These are phyloP conservation scores for Notothenia coriiceps DNA, from an alignment of 2,113 vertebrate genomes.

Conservation along the genomic window DNA sequence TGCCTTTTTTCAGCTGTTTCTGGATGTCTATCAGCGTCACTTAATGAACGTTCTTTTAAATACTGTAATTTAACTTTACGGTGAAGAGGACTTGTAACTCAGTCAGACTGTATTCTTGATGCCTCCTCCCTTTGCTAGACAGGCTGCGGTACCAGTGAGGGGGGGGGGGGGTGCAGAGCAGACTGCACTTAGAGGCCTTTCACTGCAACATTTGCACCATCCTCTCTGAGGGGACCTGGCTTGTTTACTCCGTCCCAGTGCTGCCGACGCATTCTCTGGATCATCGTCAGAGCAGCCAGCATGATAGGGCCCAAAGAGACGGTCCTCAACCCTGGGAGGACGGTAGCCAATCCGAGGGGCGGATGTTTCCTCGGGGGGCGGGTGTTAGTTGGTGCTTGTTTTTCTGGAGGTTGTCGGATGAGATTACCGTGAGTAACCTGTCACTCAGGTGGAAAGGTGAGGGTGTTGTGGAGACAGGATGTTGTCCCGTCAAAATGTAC, in stretches of 20 bases:
- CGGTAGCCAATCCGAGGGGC: slow-evolving; percentile 53
- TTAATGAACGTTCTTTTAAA: not conserved
- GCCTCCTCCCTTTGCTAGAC: not conserved
- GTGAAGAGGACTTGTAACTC: not conserved
- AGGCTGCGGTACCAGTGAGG: not conserved
- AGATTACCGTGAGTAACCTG: slow-evolving; percentile 72
- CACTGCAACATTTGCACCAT: slow-evolving; percentile 39
- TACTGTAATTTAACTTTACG: not conserved
- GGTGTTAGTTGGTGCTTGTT: slow-evolving; percentile 72
- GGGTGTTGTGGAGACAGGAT: slow-evolving; percentile 29
- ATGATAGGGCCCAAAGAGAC: slow-evolving; percentile 63
- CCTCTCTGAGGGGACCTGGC: slow-evolving; percentile 57
- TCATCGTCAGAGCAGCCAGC: slow-evolving; percentile 63
- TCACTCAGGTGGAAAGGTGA: slow-evolving; percentile 48
- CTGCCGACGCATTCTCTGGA: slow-evolving; percentile 73
- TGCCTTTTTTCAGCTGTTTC: not conserved
- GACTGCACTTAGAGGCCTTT: slow-evolving; percentile 6
- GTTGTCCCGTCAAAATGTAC: slow-evolving; percentile 6
- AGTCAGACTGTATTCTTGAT: not conserved
- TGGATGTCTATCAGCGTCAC: not conserved
- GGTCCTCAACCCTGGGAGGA: slow-evolving; percentile 26
- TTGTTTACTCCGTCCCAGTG: slow-evolving; percentile 79
- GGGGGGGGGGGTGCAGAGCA: not conserved
- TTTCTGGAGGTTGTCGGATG: slow-evolving; percentile 70
- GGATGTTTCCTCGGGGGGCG: slow-evolving; percentile 49